Evolutionary conservation across 2,888 invertebrate genomes (phyloP).

Genomic region (Nephrotoma appendiculata): DNA sequence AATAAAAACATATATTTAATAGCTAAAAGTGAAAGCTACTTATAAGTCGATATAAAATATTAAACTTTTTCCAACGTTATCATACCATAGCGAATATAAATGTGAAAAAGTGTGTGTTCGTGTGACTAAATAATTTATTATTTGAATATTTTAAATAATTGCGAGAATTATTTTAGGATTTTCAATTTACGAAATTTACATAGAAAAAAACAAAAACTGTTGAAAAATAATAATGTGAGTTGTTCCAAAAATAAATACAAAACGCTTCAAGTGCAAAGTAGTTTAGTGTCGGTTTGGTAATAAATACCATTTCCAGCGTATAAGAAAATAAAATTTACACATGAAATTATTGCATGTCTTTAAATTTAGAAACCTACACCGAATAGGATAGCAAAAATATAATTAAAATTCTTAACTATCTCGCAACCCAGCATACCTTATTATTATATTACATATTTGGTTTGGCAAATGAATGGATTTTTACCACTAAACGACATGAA

Average conservation of each 20-base stretch:
- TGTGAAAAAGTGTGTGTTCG: not conserved
- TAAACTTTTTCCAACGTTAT: not conserved
- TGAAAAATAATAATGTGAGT: not conserved
- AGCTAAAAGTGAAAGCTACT: not conserved
- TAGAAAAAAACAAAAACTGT: not conserved
- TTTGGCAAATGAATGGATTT: not conserved
- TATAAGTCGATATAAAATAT: not conserved
- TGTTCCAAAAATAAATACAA: too few relatives aligned
- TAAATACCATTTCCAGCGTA: not conserved
- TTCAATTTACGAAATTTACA: not conserved
- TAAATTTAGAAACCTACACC: not conserved
- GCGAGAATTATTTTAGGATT: not conserved
- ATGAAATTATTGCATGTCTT: not conserved
- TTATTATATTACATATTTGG: not conserved
- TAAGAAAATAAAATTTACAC: not conserved
- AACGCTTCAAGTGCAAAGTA: too few relatives aligned
- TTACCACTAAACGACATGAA: not conserved
- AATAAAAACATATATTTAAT: not conserved
- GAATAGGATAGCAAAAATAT: not conserved
- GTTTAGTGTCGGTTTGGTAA: not conserved
- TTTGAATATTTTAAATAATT: not conserved
- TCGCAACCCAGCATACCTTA: not conserved
- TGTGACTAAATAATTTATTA: not conserved
- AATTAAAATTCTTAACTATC: not conserved
- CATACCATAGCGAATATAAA: not conserved